phyloP scores from a whole-genome alignment of 2,113 vertebrate species.

The Delphinapterus leucas region DNA sequence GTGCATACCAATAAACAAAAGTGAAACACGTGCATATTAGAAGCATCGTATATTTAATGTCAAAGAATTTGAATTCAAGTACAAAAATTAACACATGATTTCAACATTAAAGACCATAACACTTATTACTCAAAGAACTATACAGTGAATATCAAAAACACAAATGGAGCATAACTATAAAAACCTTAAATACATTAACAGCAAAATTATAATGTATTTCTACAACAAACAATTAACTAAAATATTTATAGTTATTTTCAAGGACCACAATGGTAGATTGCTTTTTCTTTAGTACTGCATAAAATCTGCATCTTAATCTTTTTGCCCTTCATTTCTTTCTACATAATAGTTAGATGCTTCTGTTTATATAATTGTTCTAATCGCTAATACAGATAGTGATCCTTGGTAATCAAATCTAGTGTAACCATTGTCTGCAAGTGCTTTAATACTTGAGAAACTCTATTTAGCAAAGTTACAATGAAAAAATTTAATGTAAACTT shows the following conservation, averaged over 20 bases:
- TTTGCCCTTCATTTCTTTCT: conserved; percentile 77
- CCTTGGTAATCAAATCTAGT: conserved; percentile 70
- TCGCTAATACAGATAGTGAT: conserved; percentile 69
- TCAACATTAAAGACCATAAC: conserved; percentile 83
- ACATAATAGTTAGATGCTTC: conserved; percentile 79
- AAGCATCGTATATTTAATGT: conserved; percentile 83
- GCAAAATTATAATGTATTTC: conserved; percentile 68
- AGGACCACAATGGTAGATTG: conserved; percentile 75
- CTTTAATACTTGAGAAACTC: conserved; percentile 62
- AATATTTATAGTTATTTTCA: conserved; percentile 67
- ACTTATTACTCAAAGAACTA: conserved; percentile 73
- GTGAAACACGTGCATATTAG: conserved; percentile 46
- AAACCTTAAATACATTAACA: conserved; percentile 80
- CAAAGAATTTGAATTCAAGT: conserved; percentile 78
- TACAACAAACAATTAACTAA: conserved; percentile 76
- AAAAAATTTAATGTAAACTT: conserved; percentile 59
- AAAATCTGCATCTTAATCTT: conserved; percentile 72
- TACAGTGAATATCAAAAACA: conserved; percentile 75
- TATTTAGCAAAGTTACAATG: conserved; percentile 60
- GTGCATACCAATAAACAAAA: conserved; percentile 50
- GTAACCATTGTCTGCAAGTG: conserved; percentile 60
- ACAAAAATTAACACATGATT: conserved; percentile 86
- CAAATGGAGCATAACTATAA: conserved; percentile 79
- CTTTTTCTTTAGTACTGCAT: conserved; percentile 67
- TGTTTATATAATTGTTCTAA: conserved; percentile 59